These are phyloP conservation scores for Gobio gobio DNA, from an alignment of 2,113 vertebrate species.

Conservation along the genomic window DNA sequence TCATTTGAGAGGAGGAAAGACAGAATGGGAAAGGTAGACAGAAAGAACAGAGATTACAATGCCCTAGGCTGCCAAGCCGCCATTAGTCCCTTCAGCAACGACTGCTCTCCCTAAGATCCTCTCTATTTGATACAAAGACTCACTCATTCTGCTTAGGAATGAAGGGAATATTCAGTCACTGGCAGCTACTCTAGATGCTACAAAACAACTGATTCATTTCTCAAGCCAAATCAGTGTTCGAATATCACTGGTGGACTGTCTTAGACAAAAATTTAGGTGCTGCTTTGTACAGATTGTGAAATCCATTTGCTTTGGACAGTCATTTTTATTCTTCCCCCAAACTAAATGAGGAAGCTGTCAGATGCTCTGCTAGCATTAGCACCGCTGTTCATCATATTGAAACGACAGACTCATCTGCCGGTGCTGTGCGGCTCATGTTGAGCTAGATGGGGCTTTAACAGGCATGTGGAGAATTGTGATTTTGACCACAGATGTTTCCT, in stretches of 20 bases:
- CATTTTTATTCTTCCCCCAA: background rate
- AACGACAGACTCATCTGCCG: constrained; percentile 13
- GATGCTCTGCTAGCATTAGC: constrained; percentile 20
- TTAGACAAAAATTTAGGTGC: background rate
- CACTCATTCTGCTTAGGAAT: background rate
- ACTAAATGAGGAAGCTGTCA: constrained; percentile 20
- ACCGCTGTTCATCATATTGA: background rate
- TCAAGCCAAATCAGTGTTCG: background rate
- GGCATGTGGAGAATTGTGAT: constrained; percentile 7
- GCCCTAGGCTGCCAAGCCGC: background rate
- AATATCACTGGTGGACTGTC: background rate
- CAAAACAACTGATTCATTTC: too few relatives aligned
- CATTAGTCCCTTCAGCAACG: background rate
- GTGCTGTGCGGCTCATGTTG: background rate
- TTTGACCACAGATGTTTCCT: constrained; percentile 20
- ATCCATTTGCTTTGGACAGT: background rate
- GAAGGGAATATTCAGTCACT: background rate
- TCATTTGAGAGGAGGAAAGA: background rate
- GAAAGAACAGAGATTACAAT: background rate
- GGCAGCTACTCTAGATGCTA: too few relatives aligned
- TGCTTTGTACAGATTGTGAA: constrained; percentile 29
- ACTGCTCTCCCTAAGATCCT: background rate
- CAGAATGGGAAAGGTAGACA: background rate
- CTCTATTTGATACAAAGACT: background rate
- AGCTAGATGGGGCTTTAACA: constrained; percentile 16